Conservation (phyloP, 37 sponge, comb jelly and placozoan genomes). For the Bolinopsis microptera region DNA sequence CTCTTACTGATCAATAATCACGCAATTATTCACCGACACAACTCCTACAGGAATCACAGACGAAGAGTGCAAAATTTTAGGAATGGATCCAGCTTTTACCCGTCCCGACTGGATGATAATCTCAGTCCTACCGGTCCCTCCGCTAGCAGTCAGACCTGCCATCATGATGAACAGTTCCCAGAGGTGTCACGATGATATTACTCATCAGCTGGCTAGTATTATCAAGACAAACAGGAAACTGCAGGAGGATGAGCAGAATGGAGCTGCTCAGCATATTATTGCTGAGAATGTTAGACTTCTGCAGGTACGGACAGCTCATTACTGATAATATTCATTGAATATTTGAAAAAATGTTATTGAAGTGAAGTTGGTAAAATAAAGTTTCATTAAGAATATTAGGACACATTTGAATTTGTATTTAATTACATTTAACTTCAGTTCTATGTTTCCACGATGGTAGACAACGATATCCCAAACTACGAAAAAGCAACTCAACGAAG, state of each 20-base stretch:
- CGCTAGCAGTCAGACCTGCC: constrained; percentile 93
- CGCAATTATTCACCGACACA: too few species aligned
- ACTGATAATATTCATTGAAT: too few species aligned
- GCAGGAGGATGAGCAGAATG: constrained; percentile 91
- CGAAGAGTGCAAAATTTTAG: constrained; percentile 85
- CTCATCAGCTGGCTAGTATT: constrained; percentile 97
- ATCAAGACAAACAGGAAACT: constrained; percentile 97
- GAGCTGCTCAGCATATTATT: constrained; percentile 97
- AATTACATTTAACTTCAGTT: constrained; percentile 65
- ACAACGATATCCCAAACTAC: constrained; percentile 96
- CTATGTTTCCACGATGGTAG: constrained; percentile 92
- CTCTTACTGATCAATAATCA: too few species aligned
- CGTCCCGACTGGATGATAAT: constrained; percentile 99
- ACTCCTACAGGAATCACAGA: constrained; percentile 78
- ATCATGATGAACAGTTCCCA: constrained; percentile 84
- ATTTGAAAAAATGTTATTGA: too few species aligned
- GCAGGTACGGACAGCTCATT: constrained; percentile 75
- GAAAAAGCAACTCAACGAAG: constrained; percentile 94
- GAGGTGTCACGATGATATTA: constrained; percentile 89
- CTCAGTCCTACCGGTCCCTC: constrained; percentile 92
- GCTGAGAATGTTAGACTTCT: constrained; percentile 94
- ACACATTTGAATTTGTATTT: neutral
- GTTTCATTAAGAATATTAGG: too few species aligned
- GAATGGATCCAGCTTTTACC: constrained; percentile 85
- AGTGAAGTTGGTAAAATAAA: too few species aligned